Base-by-base conservation (phyloP, 2,797 vertebrate genomes). In the Eremophila alpestris region DNA sequence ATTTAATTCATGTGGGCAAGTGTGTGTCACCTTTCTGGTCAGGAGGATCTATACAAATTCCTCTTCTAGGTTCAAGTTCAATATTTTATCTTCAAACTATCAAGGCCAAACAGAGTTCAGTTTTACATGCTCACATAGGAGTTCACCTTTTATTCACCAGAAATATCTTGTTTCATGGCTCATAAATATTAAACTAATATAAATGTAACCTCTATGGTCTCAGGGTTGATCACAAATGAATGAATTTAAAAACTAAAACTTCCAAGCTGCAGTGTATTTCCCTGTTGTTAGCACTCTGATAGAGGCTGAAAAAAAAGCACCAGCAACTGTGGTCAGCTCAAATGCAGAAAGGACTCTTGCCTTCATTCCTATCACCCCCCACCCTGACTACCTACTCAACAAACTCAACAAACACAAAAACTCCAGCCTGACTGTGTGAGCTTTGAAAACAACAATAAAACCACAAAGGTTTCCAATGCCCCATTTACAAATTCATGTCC, bases 121-220 rank as follows among this genome's bases (percentile, higher is more conserved):
- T 85, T 96, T 94, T 90, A 92, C 85, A 89, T 69, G 56, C 59
- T 87, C 58, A 67, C 12, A 3, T 51, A 80, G 40, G 87, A 62
- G 59, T 81, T 95, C 95, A 93, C 89, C 78, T 94, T 95, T 95
- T 93, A 90, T 92, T 92, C 93, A 76, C 75, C 76, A 92, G 88
- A 94, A 94, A 83, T 69, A 93, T 85, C 94, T 94, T 94, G 54
- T 91, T 96, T 89, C 90, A 81, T 78, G 86, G 83, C 71, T 97
- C 94, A 96, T 97, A 96, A 96, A 97, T 96, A 97, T 95, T 96
- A 92, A 96, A 87, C 62, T 90, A 95, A 94, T 86, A 95, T 92
- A 84, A 94, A 91, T 87, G 86, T 95, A 96, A 96, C 93, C 95
- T 89, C 59, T 87, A 45, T 77, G 56, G 43, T 88, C 83, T 83